Evolutionary conservation across 2,888 invertebrate genomes (phyloP), one percentile per base, ranked within the genome.

Genomic region (Drosophila ezoana): DNA sequence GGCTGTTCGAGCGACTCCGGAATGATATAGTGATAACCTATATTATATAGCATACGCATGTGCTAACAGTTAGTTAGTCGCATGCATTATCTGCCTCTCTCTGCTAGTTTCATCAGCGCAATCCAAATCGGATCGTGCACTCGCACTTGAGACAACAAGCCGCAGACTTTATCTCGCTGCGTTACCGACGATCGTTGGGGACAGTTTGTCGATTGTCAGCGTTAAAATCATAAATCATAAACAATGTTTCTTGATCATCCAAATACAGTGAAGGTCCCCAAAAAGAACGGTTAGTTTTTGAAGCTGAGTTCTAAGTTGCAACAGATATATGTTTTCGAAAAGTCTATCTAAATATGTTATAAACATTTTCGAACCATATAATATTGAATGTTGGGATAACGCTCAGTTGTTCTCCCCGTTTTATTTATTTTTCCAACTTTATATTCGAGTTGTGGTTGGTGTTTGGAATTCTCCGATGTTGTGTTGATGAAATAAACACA

Each of bases 1-100:
- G 51, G 16, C 18, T 32, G 60, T 28, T 40, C 54, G 59, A 51
- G 62, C 51, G 48, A 61, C 57, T 74, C 37, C 44, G 49, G 67
- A 80, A 74, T 74, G 87, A 83, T 88, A 86, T 83, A 70, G 72
- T 81, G 83, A 89, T 83, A 83, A 89, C 83, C 83, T 83, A 83
- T 72, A 81, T 89, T 65, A 64, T 65, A 62, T 66, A 43, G 6
- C 32, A 14, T 18, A 35, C 40, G 14, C 35, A 54, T 59, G 40
- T 59, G 45, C 44, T 40, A 40, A 70, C 44, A 33, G 54, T 56
- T 80, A 82, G 80, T 76, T 81, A 84, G 89, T 74, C 57, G 57
- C 70, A 38, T 52, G 64, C 64, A 72, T 68, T 81, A 82, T 76
- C 80, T 66, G 28, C 20, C 20, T 40, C 38, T 48, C 51, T 49